Base-by-base conservation (phyloP, 37 sponge, comb jelly and placozoan species). In the Ephydatia muelleri region DNA sequence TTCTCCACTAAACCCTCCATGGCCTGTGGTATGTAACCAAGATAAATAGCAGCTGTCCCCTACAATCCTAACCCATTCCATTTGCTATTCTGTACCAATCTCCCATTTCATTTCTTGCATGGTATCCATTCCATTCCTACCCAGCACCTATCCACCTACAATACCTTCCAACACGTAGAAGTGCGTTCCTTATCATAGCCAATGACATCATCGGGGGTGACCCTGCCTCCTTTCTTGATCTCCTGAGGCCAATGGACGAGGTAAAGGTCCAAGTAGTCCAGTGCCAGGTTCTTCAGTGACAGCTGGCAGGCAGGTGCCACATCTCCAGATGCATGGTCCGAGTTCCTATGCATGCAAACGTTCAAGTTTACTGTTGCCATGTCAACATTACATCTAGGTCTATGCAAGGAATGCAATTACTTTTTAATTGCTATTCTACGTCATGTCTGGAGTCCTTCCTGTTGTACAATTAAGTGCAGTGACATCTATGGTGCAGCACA, bases 191-290 rank as follows among this genome's bases (percentile, higher is more conserved):
- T 72, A 73, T 57, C 64, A 64, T 88, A 91, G 2, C 84, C 88
- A 16, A 94, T n/a, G 2, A 67, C 68, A 26, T 94, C 89, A 8
- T 87, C 94, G 22, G 85, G 86, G 4, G 39, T 82, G 23, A 84
- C 38, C 19, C 27, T 57, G 30, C 67, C 67, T 66, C 74, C 86
- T 38, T 91, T 85, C 21, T 23, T n/a, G 3, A 87, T 5, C 12
- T 34, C 78, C 11, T 47, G 23, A 22, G 94, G 94, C 86, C 88
- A 82, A 72, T 94, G 94, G 32, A 94, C 84, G 80, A 97, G 88
- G 79, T 97, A 97, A 11, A 97, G 90, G 78, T 97, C 95, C 22
- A 97, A 73, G 73, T 94, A 94, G 78, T 97, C 97, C 84, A 97
- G 64, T 37, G 88, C 90, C 34, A 97, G 84, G 71, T 97, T 85